Evolutionary conservation across 2,888 invertebrate species (phyloP).

Genomic region (Synanthedon formicaeformis): DNA sequence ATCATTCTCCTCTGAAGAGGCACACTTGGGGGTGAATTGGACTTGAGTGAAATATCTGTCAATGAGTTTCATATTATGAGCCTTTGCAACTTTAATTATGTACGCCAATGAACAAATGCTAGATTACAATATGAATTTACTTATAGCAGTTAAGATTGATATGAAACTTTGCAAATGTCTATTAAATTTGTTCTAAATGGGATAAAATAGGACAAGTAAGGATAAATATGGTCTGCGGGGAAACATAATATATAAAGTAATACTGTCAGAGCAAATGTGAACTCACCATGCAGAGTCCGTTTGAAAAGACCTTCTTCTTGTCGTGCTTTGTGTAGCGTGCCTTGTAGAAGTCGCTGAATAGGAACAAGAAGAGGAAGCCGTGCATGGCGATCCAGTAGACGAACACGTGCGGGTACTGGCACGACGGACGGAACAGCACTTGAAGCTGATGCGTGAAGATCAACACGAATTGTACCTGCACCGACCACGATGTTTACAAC

Average conservation of each 20-base stretch:
- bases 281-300: conserved; percentile 79
- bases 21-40: background rate
- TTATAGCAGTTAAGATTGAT: no score
- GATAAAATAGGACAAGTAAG: no score
- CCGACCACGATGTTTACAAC: background rate
- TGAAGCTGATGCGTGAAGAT: conserved; percentile 94
- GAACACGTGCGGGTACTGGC: conserved; percentile 91
- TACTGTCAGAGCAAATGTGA: no score
- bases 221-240: no score
- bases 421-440: conserved; percentile 89
- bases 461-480: conserved; percentile 89
- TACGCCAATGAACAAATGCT: no score
- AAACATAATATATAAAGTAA: no score
- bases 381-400: conserved; percentile 96
- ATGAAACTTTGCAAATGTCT: no score
- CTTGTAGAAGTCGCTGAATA: conserved; percentile 96
- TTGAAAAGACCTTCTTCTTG: conserved; percentile 29
- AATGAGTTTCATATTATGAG: no score
- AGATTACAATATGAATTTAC: no score
- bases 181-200: no score
- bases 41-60: no score
- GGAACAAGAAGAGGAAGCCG: conserved; percentile 91
- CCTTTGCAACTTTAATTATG: no score
- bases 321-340: conserved; percentile 74
- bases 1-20: conserved; percentile 6